Evolutionary conservation across 2,888 invertebrate genomes (phyloP), one percentile per base, ranked within the genome.

Genomic region (Lagria hirta): DNA sequence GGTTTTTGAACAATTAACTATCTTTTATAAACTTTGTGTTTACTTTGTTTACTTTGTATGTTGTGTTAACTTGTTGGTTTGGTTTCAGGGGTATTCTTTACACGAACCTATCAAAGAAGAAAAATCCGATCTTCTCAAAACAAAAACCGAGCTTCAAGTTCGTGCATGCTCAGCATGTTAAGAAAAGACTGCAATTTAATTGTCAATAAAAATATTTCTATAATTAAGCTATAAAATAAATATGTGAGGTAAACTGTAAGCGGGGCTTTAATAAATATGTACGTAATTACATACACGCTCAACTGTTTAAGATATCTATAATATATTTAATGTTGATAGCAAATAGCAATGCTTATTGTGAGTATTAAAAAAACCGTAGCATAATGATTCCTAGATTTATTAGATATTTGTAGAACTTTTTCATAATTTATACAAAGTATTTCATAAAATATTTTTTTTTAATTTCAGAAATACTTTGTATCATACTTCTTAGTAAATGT

Each of bases 81-180:
- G 8, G 13, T 54, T 58, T 47, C 29, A 65, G 65, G 65, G 61
- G 3, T 63, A 64, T 54, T 53, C 62, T 6, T 58, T 65, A 20
- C 48, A 61, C 33, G 64, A 64, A 6, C 43, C 57, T 36, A 54
- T 51, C 35, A 55, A 55, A 35, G 61, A 61, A 14, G 52, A 57
- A 1, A 57, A 53, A 24, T 38, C 52, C 2, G 57, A 61, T 48
- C 47, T 55, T 13, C 43, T 61, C 6, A 58, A 61, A 47, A 52
- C 57, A 4, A 62, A 61, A 51, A 38, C 41, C 17, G 60, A 61
- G 30, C 49, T 54, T 42, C 60, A 58, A 49, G 49, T 57, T 21
- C 54, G 57, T 14, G 54, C 57, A 28, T 62, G 62, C 43, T 60
- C 60, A 4, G 54, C 62, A 20, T 60, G 56, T 54, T 56, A 52